Evolutionary conservation across 2,888 invertebrate species (phyloP).

Genomic region (Abscondita cerata): DNA sequence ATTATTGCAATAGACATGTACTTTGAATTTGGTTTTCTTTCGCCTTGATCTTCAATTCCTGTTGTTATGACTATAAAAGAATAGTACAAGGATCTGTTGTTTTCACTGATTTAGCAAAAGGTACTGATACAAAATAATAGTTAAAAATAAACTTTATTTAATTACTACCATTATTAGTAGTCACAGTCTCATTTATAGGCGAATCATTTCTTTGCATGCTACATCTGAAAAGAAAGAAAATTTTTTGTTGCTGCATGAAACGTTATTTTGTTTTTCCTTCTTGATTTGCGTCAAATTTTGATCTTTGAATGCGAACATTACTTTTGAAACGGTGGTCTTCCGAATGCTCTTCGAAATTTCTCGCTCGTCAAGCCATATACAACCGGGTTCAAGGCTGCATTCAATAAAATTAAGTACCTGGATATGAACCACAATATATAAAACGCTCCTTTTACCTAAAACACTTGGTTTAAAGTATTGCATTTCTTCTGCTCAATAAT

Average conservation of each 20-base stretch:
- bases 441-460: constrained; percentile 65
- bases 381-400: constrained; percentile 78
- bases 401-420: constrained; percentile 73
- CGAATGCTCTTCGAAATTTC: constrained; percentile 71
- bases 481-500: no score
- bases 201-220: background rate
- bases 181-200: background rate
- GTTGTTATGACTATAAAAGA: no score
- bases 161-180: constrained; percentile 3
- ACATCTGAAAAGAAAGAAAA: constrained; percentile 4
- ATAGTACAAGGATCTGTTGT: no score
- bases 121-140: background rate
- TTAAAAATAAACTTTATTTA: background rate
- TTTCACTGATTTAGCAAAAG: no score
- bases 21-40: no score
- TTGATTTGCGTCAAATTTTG: background rate
- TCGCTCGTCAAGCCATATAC: constrained; percentile 79
- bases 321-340: constrained; percentile 61
- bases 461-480: no score
- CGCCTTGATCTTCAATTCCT: no score
- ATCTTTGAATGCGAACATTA: constrained; percentile 49
- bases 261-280: background rate
- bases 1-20: no score
- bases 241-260: background rate
- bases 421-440: constrained; percentile 71